Evolutionary conservation across 1,140 invertebrate genomes (phyloP), one percentile per base, ranked within the genome.

Genomic region (Trichonephila clavipes): DNA sequence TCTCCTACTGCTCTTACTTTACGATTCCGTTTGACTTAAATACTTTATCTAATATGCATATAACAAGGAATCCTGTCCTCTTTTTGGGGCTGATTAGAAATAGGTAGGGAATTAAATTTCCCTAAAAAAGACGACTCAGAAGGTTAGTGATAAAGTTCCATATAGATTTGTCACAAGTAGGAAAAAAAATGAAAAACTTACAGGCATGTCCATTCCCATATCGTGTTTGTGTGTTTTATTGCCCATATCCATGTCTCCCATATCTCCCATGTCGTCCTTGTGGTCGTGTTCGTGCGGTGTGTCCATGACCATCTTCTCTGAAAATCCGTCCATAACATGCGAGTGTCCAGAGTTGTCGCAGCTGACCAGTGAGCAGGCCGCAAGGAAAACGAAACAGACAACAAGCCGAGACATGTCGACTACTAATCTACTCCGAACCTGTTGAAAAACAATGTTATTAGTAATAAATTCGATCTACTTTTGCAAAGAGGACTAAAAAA

Each of bases 301-400:
- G 83, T 85, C 83, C 83, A 85, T 85, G 83, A 85, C 83, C 83
- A 85, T 85, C 51, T 24, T 85, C 10, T 85, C 82, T 2, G 83
- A 51, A 10, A 16, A 1, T 21, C n/a, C 51, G 4, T 58, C 21
- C 8, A 59, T 21, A 3, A 7, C 10, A 4, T 85, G 58, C 0
- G 51, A n/a, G 40, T 58, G 83, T 3, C 8, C 2, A 51, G 21
- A 28, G 21, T n/a, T 24, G 21, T n/a, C 51, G n/a, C 44, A 21
- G 10, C 16, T 44, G 21, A 34, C 58, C n/a, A 85, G 12, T 1
- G 83, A 18, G 58, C 51, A 85, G 3, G 51, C 44, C 18, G 72
- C 72, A 24, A 77, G 28, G 72, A 77, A 34, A 40, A 18, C 34
- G 2, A 77, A 28, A 19, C 72, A 77, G 6, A 28, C 28, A 28